phyloP scores from a whole-genome alignment of 2,113 vertebrate genomes.

The Orycteropus afer region DNA sequence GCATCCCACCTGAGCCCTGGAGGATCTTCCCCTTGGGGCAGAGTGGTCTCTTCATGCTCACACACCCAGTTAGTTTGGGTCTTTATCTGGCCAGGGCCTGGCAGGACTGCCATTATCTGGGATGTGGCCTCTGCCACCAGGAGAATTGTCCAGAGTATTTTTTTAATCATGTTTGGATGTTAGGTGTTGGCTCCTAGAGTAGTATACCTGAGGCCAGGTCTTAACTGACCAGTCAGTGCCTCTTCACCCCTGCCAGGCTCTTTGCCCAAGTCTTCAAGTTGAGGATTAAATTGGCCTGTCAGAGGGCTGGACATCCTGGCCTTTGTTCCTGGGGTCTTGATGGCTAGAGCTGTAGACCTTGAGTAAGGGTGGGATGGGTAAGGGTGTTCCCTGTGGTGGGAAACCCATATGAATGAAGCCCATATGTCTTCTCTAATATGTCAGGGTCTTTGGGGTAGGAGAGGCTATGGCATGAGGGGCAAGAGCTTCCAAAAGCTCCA shows the following conservation, averaged over 20 bases:
- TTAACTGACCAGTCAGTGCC: constrained; percentile 9
- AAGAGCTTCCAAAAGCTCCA: neutral
- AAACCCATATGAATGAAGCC: no score
- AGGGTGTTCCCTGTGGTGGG: neutral
- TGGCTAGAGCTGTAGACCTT: constrained; percentile 3
- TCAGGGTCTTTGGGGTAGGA: neutral
- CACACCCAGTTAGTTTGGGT: constrained; percentile 19
- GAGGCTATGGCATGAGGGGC: constrained; percentile 7
- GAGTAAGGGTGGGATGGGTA: neutral
- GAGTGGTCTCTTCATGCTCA: neutral
- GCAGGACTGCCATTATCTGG: constrained; percentile 45
- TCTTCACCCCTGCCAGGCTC: neutral
- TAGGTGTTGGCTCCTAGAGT: constrained; percentile 55
- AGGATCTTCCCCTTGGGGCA: neutral
- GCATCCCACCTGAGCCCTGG: neutral
- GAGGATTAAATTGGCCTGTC: constrained; percentile 37
- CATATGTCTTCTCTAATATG: neutral
- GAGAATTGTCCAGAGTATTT: constrained; percentile 51
- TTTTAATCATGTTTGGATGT: constrained; percentile 73
- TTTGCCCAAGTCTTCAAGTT: constrained; percentile 26
- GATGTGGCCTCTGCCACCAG: constrained; percentile 47
- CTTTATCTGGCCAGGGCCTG: neutral
- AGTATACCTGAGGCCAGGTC: constrained; percentile 13
- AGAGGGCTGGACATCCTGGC: neutral
- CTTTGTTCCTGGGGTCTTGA: constrained; percentile 47